Conservation (phyloP, 2,797 vertebrate species). For the Gobionotothen gibberifrons region DNA sequence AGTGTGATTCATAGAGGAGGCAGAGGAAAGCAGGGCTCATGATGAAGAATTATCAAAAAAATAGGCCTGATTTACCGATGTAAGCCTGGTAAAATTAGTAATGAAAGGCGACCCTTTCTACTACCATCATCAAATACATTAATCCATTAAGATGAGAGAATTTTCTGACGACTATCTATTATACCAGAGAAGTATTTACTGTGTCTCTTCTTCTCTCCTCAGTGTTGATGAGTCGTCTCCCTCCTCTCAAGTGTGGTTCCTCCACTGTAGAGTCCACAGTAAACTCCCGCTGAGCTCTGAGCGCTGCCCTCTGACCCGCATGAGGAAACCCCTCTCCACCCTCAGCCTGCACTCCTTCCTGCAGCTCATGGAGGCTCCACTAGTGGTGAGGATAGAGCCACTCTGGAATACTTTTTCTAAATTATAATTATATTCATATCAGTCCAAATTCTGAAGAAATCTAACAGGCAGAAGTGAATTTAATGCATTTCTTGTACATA, state of each 20-base stretch:
- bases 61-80: too few relatives aligned
- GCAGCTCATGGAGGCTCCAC: constrained; percentile 91
- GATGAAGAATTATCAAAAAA: too few relatives aligned
- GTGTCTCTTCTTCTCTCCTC: constrained; percentile 12
- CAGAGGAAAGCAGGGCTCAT: too few relatives aligned
- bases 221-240: constrained; percentile 76
- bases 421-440: too few relatives aligned
- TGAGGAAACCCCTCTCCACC: constrained; percentile 86
- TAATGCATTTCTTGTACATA: neutral
- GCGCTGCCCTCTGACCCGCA: constrained; percentile 85
- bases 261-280: constrained; percentile 83
- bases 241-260: constrained; percentile 87
- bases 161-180: neutral
- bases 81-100: too few relatives aligned
- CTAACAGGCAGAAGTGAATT: neutral
- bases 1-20: neutral
- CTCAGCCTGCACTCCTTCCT: constrained; percentile 91
- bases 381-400: constrained; percentile 84
- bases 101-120: too few relatives aligned
- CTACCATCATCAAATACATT: too few relatives aligned
- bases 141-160: too few relatives aligned
- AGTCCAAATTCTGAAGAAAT: too few relatives aligned
- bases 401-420: too few relatives aligned
- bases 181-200: neutral
- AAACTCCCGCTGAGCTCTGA: constrained; percentile 50